These are phyloP conservation scores for Somateria mollissima DNA, from an alignment of 2,797 vertebrate species.

Conservation along the genomic window DNA sequence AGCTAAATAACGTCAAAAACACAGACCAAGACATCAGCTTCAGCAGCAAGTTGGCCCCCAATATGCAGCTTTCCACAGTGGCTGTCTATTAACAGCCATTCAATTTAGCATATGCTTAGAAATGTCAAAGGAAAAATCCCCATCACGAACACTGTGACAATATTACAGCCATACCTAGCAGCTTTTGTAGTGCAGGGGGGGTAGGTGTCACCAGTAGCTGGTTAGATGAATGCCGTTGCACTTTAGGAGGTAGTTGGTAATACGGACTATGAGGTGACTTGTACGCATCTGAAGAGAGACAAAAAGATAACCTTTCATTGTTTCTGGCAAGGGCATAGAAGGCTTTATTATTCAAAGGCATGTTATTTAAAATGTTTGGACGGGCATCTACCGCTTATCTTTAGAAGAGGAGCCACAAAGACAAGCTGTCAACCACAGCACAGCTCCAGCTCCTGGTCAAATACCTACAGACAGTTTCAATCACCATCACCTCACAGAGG, in stretches of 20 bases:
- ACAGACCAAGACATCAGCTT: not conserved
- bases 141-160: too few relatives aligned
- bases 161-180: constrained; percentile 85
- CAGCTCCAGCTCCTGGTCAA: not conserved
- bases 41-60: not conserved
- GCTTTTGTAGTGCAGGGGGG: constrained; percentile 93
- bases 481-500: not conserved
- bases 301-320: not conserved
- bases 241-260: constrained; percentile 99
- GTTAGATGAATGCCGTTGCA: constrained; percentile 91
- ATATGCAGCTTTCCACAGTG: not conserved
- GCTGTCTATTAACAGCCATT: not conserved
- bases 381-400: not conserved
- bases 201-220: constrained; percentile 90
- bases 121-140: not conserved
- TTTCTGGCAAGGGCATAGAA: not conserved
- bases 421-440: not conserved
- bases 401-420: not conserved
- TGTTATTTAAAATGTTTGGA: rapidly evolving
- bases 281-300: constrained; percentile 85
- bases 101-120: rapidly evolving
- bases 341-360: not conserved
- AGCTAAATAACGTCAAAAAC: not conserved
- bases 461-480: not conserved
- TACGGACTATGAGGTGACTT: constrained; percentile 94